Evolutionary conservation across 2,888 invertebrate genomes (phyloP).

Genomic region (Sphaerophoria rueppellii): DNA sequence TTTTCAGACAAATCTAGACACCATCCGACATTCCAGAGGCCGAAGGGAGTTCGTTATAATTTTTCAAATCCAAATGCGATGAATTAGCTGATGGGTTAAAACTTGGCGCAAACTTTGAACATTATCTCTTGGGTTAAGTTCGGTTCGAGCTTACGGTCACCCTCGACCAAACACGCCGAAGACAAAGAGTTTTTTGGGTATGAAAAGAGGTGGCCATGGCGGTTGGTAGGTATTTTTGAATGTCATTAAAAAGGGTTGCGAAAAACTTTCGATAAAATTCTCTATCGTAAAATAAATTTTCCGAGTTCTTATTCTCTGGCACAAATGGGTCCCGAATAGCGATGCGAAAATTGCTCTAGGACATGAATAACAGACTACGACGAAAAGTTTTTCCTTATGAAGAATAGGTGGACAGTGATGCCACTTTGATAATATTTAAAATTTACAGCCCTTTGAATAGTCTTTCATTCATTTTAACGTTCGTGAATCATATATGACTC

Average conservation of each 20-base stretch:
- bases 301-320: conserved; percentile 45
- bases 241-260: conserved; percentile 62
- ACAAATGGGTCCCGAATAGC: conserved; percentile 55
- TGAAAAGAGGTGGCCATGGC: background rate
- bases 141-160: conserved; percentile 32
- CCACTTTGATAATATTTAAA: background rate
- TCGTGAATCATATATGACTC: too few species aligned
- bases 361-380: conserved; percentile 68
- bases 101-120: conserved; percentile 64
- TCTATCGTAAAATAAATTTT: conserved; percentile 73
- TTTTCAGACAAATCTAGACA: conserved; percentile 24
- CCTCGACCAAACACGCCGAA: conserved; percentile 35
- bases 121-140: conserved; percentile 52
- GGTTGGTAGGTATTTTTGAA: background rate
- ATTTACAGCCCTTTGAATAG: too few species aligned
- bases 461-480: too few species aligned
- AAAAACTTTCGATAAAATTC: conserved; percentile 73
- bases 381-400: conserved; percentile 55
- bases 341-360: conserved; percentile 64
- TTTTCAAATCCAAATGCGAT: conserved; percentile 54
- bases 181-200: background rate
- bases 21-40: conserved; percentile 30
- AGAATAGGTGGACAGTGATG: conserved; percentile 7
- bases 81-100: conserved; percentile 5
- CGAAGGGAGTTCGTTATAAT: conserved; percentile 36